Evolutionary conservation across 2,113 vertebrate species (phyloP).

Genomic region (Patagioenas fasciata): DNA sequence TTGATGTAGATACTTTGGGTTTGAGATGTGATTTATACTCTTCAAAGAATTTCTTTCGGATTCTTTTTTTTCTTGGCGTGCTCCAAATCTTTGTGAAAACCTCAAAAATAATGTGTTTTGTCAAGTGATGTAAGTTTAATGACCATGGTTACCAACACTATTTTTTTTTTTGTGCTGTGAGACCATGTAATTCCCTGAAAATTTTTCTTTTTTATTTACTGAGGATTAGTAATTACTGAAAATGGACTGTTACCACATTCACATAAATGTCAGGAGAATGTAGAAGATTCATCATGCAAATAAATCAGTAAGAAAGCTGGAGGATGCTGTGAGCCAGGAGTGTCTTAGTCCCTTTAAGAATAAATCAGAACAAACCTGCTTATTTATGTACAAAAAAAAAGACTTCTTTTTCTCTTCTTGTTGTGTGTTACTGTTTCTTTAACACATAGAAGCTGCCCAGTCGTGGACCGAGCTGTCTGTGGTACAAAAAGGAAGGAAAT

Average conservation of each 20-base stretch:
- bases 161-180: not conserved
- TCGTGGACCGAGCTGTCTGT: not conserved
- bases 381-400: not conserved
- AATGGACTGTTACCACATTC: not conserved
- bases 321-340: not conserved
- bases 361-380: not conserved
- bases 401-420: not conserved
- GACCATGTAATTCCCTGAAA: not conserved
- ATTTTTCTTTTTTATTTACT: slow-evolving; percentile 17
- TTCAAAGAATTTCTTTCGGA: not conserved
- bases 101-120: not conserved
- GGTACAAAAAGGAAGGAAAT: not conserved
- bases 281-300: not conserved
- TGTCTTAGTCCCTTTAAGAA: not conserved
- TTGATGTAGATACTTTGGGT: not conserved
- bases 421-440: not conserved
- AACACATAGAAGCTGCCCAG: not conserved
- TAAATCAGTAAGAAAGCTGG: not conserved
- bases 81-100: not conserved
- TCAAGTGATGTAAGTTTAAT: slow-evolving; percentile 7
- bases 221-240: not conserved
- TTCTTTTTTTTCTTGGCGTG: not conserved
- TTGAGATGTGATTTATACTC: not conserved
- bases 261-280: not conserved
- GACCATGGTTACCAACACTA: not conserved